Evolutionary conservation across 2,797 vertebrate species (phyloP).

Genomic region (Cygnus olor): DNA sequence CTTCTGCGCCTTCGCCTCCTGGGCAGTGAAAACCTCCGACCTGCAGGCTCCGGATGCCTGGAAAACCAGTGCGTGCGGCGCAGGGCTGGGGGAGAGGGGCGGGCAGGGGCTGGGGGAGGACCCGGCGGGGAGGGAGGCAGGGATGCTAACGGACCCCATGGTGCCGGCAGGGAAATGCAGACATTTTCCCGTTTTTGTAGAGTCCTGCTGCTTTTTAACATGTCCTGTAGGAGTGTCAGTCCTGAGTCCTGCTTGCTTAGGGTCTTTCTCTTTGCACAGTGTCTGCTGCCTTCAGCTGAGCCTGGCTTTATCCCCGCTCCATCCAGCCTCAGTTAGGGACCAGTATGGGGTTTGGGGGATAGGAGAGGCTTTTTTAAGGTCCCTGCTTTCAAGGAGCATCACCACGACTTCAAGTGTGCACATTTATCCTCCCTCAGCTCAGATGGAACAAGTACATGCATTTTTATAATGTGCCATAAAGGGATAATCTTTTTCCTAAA

Average conservation of each 20-base stretch:
- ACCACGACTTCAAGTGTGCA: rapidly evolving
- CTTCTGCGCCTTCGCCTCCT: constrained; percentile 95
- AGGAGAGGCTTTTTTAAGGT: not conserved
- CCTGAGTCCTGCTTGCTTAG: rapidly evolving
- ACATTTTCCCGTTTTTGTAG: not conserved
- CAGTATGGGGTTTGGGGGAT: not conserved
- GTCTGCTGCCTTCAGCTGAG: not conserved
- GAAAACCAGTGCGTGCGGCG: constrained; percentile 88
- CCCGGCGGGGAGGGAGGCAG: not conserved
- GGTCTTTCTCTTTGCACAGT: not conserved
- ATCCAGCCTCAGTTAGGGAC: not conserved
- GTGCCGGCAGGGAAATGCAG: not conserved
- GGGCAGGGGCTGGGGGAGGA: not conserved
- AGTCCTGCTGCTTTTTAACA: not conserved
- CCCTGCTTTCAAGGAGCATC: not conserved
- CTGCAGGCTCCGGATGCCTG: constrained; percentile 90
- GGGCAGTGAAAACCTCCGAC: constrained; percentile 92
- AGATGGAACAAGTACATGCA: rapidly evolving
- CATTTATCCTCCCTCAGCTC: not conserved
- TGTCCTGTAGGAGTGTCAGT: not conserved
- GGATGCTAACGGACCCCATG: not conserved
- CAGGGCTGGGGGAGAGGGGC: not conserved
- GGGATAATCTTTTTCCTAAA: not conserved
- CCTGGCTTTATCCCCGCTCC: not conserved
- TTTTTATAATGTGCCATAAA: not conserved